These are phyloP conservation scores for Zaprionus inermis DNA, from an alignment of 1,140 invertebrate genomes.

Conservation along the genomic window DNA sequence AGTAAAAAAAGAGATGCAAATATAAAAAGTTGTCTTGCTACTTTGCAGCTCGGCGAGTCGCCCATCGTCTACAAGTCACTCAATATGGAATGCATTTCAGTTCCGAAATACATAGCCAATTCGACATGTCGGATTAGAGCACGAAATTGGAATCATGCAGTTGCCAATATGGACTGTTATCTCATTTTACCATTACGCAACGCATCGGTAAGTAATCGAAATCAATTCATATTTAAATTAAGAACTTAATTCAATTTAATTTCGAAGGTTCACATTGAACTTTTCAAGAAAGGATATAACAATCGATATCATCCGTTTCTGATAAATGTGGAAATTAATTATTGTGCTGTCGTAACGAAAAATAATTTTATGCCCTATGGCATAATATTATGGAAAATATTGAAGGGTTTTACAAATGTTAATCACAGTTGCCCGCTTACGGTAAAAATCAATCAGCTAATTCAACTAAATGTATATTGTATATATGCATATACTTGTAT, in stretches of 20 bases:
- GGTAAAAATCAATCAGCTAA: background rate
- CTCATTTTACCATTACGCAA: background rate
- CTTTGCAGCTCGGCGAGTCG: background rate
- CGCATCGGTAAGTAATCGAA: background rate
- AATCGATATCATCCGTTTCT: slow-evolving; percentile 6
- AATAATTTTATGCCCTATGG: background rate
- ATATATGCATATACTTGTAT: too few species aligned
- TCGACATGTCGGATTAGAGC: background rate
- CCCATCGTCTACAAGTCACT: background rate
- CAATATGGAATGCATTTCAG: background rate
- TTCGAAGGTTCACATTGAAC: background rate
- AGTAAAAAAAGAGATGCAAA: too few species aligned
- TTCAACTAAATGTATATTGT: background rate
- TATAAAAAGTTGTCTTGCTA: background rate
- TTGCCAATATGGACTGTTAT: background rate
- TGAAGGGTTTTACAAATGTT: background rate
- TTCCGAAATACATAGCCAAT: background rate
- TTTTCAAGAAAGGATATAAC: slow-evolving; percentile 7
- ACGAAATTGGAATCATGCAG: background rate
- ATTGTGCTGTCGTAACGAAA: background rate
- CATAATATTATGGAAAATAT: background rate
- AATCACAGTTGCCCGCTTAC: slow-evolving; percentile 26
- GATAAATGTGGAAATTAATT: background rate
- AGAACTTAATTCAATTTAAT: too few species aligned
- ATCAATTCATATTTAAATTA: background rate